Evolutionary conservation across 2,888 invertebrate species (phyloP), one percentile per base, ranked within the genome.

Genomic region (Anaspis maculata): DNA sequence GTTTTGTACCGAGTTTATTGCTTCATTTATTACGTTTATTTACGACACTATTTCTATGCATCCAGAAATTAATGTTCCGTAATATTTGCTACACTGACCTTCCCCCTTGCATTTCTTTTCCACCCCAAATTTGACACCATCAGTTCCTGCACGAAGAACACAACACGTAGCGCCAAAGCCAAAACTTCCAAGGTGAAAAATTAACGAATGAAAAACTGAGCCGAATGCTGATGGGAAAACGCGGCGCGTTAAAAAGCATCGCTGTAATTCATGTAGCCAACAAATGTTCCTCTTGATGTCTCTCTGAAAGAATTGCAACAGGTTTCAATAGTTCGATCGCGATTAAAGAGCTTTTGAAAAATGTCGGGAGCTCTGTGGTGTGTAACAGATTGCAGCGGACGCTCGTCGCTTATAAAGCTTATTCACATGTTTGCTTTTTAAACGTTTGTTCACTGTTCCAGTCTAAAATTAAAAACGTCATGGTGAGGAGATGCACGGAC

Each of bases 291-390:
- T 40, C 42, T 41, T 43, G 48, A 46, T 46, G 45, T 43, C 43
- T 35, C 33, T 34, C 41, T 46, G 55, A 49, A 52, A 47, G 56
- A 48, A 51, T 52, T 46, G 64, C 64, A 64, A 64, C 64, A 64
- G 62, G 64, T 64, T 60, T 61, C 61, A 51, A 60, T 59, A 58
- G 61, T 62, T 62, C 62, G 61, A 62, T 61, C 58, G 56, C 63
- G 61, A 63, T 63, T 63, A 62, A 61, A 63, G 61, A 56, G 61
- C 60, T 59, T 62, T 61, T 61, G 61, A 62, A 64, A 64, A 62
- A 63, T 63, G 59, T 57, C 57, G 54, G 52, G 51, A 55, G 56
- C 51, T 55, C 50, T 51, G 57, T 51, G 57, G 57, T 52, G 57
- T 57, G 59, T 57, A 61, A 61, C 61, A 61, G 61, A 61, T 60